A percentile compares a stretch with the other conserved stretches of the same genome.
phyloP scores from a whole-genome alignment of 2,113 vertebrate genomes.

The Stictonetta naevosa region DNA sequence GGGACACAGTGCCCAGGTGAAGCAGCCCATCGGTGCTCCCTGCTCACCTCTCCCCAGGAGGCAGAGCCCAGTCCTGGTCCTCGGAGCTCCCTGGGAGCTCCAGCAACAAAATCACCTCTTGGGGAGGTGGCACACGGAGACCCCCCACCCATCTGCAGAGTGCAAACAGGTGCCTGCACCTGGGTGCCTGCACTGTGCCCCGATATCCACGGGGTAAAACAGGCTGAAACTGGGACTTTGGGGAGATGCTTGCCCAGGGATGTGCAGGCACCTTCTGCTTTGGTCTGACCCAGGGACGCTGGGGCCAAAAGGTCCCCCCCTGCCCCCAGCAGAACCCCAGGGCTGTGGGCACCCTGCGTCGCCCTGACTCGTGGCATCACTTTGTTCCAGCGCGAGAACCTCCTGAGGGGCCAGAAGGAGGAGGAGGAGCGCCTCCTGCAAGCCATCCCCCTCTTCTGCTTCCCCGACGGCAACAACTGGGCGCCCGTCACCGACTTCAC shows the following conservation, averaged over 20 bases:
- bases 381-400: constrained; percentile 83
- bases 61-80: not conserved
- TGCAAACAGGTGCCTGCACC: not conserved
- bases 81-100: not conserved
- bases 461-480: constrained; percentile 92
- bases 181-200: not conserved
- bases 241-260: not conserved
- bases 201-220: not conserved
- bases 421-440: constrained; percentile 90
- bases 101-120: not conserved
- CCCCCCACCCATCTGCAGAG: not conserved
- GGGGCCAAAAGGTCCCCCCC: not conserved
- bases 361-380: not conserved
- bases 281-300: rapidly evolving
- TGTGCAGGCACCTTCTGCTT: not conserved
- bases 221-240: not conserved
- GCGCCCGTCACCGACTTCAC: constrained; percentile 85
- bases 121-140: not conserved
- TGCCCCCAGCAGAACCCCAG: not conserved
- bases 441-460: constrained; percentile 95
- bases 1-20: not conserved
- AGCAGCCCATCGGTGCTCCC: not conserved
- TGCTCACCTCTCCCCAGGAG: not conserved
- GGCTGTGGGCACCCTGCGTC: rapidly evolving
- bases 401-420: constrained; percentile 89